phyloP scores from a whole-genome alignment of 2,888 invertebrate genomes.

The Parapristionchus giblindavisi region DNA sequence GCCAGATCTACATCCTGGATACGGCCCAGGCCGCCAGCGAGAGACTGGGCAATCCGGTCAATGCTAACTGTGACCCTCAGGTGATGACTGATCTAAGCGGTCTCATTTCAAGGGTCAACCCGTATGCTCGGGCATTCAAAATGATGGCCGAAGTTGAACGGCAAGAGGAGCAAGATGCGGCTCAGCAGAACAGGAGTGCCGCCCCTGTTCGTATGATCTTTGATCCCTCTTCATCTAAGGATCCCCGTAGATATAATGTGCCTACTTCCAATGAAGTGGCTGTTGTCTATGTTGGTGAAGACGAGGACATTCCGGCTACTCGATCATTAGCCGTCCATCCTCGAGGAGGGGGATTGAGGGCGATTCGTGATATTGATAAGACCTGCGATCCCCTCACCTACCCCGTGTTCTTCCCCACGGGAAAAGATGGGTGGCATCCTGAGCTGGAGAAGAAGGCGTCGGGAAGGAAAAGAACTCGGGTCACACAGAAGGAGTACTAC shows the following conservation, averaged over 20 bases:
- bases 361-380: slow-evolving; percentile 66
- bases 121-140: slow-evolving; percentile 41
- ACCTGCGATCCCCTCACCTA: slow-evolving; percentile 71
- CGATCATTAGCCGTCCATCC: slow-evolving; percentile 68
- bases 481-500: slow-evolving; percentile 59
- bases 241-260: slow-evolving; percentile 47
- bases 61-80: slow-evolving; percentile 35
- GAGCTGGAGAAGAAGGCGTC: slow-evolving; percentile 21
- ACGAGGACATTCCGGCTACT: slow-evolving; percentile 43
- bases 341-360: slow-evolving; percentile 54
- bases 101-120: slow-evolving; percentile 37
- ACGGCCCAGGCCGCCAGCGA: slow-evolving; percentile 40
- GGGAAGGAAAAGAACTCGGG: slow-evolving; percentile 41
- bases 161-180: slow-evolving; percentile 37
- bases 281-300: slow-evolving; percentile 48
- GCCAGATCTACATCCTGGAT: slow-evolving; percentile 43
- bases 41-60: slow-evolving; percentile 33
- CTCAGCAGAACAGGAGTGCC: not conserved
- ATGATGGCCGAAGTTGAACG: slow-evolving; percentile 44
- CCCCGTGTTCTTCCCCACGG: slow-evolving; percentile 68
- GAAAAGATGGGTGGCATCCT: slow-evolving; percentile 51
- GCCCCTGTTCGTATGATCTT: slow-evolving; percentile 38
- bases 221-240: slow-evolving; percentile 31
- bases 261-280: slow-evolving; percentile 54
- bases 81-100: slow-evolving; percentile 40